Conservation (phyloP, 2,113 vertebrate species). For the Eleginops maclovinus region DNA sequence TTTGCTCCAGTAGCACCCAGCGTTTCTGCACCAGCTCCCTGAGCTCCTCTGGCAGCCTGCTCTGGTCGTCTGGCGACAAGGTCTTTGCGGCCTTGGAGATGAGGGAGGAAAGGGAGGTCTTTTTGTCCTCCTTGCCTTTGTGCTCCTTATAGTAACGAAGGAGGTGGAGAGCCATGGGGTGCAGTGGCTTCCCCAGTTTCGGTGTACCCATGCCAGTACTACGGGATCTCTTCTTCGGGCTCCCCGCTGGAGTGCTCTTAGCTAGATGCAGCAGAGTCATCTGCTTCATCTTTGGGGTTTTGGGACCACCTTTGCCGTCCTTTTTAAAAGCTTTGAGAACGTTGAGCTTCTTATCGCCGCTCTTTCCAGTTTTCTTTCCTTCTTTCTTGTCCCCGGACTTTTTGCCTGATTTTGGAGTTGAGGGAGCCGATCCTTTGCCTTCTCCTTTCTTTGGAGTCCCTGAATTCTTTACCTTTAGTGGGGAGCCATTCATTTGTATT, state of each 20-base stretch:
- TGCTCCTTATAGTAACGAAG: slow-evolving; percentile 96
- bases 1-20: slow-evolving; percentile 93
- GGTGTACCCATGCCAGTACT: slow-evolving; percentile 82
- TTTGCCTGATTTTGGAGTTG: slow-evolving; percentile 66
- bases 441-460: slow-evolving; percentile 88
- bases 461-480: slow-evolving; percentile 92
- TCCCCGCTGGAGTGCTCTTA: slow-evolving; percentile 86
- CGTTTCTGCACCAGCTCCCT: slow-evolving; percentile 91
- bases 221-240: slow-evolving; percentile 84
- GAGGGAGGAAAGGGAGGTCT: slow-evolving; percentile 90
- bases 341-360: no score
- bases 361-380: slow-evolving; percentile 81
- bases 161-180: slow-evolving; percentile 93
- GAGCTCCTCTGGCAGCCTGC: slow-evolving; percentile 92
- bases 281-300: slow-evolving; percentile 94
- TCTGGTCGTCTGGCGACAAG: slow-evolving; percentile 90
- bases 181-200: slow-evolving; percentile 92
- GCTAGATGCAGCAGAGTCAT: slow-evolving; percentile 95
- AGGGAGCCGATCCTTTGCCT: slow-evolving; percentile 75
- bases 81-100: slow-evolving; percentile 93
- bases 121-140: slow-evolving; percentile 94
- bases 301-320: slow-evolving; percentile 85
- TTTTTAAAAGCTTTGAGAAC: slow-evolving; percentile 91
- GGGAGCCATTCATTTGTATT: slow-evolving; percentile 89
- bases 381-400: slow-evolving; percentile 79